A percentile compares a stretch with the other conserved stretches of the same genome.
These are phyloP conservation scores for Myripristis murdjan DNA, from an alignment of 2,797 vertebrate genomes.

Conservation along the genomic window DNA sequence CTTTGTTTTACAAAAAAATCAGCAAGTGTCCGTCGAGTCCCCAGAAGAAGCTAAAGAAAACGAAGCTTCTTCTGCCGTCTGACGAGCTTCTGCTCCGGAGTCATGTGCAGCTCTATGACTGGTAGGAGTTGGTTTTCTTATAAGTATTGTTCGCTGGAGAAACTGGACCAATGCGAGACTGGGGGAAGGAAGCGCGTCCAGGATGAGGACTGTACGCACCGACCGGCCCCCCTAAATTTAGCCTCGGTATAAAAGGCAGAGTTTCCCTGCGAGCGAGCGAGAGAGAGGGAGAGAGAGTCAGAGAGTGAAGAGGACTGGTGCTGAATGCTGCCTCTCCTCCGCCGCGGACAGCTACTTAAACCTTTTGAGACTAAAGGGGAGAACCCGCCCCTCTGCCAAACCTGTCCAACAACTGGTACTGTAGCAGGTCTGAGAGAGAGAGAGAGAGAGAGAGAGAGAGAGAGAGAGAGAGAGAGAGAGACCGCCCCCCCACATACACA, in stretches of 20 bases:
- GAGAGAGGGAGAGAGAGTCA: conserved; percentile 16
- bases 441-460: conserved; percentile 12
- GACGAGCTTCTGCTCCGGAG: conserved; percentile 53
- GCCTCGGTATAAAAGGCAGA: conserved; percentile 91
- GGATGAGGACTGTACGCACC: conserved; percentile 84
- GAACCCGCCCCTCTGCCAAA: conserved; percentile 60
- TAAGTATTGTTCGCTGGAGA: conserved; percentile 74
- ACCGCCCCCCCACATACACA: conserved; percentile 15
- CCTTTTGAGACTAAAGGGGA: not conserved
- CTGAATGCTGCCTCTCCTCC: conserved; percentile 39
- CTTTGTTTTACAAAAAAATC: conserved; percentile 37
- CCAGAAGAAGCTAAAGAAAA: conserved; percentile 21
- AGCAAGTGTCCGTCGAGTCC: conserved; percentile 38
- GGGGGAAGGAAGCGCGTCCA: conserved; percentile 91
- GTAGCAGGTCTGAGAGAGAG: conserved; percentile 2
- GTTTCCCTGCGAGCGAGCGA: conserved; percentile 60
- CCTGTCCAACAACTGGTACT: conserved; percentile 41
- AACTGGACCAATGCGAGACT: conserved; percentile 86
- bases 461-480: not conserved
- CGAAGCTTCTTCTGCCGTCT: conserved; percentile 36
- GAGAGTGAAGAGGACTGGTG: conserved; percentile 9
- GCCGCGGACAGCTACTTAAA: conserved; percentile 63
- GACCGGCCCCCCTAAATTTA: conserved; percentile 93
- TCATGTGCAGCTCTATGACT: conserved; percentile 68
- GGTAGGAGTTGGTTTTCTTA: conserved; percentile 71